Percentiles rank a stretch among this genome's conserved stretches.
Conservation (phyloP, 2,113 vertebrate genomes). For the Morone chrysops region DNA sequence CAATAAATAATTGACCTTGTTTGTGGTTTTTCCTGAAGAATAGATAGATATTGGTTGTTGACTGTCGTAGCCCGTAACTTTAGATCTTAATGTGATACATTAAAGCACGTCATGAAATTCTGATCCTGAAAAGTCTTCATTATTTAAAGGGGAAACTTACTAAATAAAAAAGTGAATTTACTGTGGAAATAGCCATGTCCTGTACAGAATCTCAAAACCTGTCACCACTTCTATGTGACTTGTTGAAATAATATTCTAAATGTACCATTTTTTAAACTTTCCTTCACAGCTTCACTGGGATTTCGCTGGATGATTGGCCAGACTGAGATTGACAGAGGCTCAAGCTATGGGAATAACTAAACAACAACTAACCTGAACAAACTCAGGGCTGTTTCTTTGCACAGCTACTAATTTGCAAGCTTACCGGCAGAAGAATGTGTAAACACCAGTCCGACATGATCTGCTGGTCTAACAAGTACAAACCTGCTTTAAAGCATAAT, state of each 20-base stretch:
- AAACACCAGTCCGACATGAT: background rate
- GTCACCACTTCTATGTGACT: background rate
- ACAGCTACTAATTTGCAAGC: conserved; percentile 24
- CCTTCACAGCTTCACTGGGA: conserved; percentile 87
- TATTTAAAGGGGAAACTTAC: background rate
- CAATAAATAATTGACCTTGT: conserved; percentile 28
- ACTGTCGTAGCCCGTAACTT: background rate
- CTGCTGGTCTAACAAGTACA: conserved; percentile 29
- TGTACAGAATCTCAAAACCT: conserved; percentile 4
- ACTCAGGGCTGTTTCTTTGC: conserved; percentile 41
- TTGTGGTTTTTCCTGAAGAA: background rate
- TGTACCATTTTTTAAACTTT: conserved; percentile 11
- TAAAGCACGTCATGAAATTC: background rate
- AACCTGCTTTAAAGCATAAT: conserved; percentile 26
- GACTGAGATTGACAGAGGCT: conserved; percentile 94
- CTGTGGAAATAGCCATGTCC: conserved; percentile 25
- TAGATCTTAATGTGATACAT: background rate
- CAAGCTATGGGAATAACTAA: conserved; percentile 91
- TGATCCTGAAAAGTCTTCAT: background rate
- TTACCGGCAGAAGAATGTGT: background rate
- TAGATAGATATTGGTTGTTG: background rate
- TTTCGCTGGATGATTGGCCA: conserved; percentile 97
- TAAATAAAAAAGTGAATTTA: conserved; percentile 18
- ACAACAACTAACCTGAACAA: conserved; percentile 77
- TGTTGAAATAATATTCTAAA: background rate